Evolutionary conservation across 2,888 invertebrate genomes (phyloP).

Genomic region (Ectropis crepuscularia): DNA sequence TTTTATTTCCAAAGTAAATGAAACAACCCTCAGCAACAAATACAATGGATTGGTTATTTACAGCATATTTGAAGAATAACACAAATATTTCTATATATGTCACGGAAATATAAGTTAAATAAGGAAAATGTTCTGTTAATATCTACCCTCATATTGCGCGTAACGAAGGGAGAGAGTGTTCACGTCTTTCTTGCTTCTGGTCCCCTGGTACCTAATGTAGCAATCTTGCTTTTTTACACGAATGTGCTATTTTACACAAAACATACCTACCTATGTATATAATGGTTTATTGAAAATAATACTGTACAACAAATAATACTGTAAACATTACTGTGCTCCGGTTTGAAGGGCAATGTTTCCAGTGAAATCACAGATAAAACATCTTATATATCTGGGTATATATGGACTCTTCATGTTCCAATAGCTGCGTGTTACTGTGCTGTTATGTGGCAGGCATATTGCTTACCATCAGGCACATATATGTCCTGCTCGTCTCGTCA

Average conservation of each 20-base stretch:
- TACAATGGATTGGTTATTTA: not conserved
- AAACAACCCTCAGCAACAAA: not conserved
- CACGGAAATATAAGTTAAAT: conserved; percentile 12
- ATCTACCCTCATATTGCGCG: conserved; percentile 7
- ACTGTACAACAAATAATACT: no score
- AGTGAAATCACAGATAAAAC: no score
- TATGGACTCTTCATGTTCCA: no score
- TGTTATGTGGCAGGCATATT: no score
- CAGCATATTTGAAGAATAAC: conserved; percentile 24
- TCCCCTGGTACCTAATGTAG: no score
- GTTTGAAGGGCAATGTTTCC: no score
- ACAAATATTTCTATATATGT: conserved; percentile 11
- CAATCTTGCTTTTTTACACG: not conserved
- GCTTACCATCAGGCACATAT: no score
- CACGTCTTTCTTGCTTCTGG: not conserved
- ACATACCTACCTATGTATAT: not conserved
- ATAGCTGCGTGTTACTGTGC: no score
- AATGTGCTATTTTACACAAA: not conserved
- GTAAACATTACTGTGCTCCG: no score
- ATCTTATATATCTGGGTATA: no score
- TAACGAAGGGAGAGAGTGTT: not conserved
- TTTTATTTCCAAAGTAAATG: conserved; percentile 1
- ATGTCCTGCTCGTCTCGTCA: no score
- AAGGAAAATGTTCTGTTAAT: conserved; percentile 12
- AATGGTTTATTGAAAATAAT: no score